Conservation (phyloP, 1,140 invertebrate genomes). For the Doryteuthis pealeii region DNA sequence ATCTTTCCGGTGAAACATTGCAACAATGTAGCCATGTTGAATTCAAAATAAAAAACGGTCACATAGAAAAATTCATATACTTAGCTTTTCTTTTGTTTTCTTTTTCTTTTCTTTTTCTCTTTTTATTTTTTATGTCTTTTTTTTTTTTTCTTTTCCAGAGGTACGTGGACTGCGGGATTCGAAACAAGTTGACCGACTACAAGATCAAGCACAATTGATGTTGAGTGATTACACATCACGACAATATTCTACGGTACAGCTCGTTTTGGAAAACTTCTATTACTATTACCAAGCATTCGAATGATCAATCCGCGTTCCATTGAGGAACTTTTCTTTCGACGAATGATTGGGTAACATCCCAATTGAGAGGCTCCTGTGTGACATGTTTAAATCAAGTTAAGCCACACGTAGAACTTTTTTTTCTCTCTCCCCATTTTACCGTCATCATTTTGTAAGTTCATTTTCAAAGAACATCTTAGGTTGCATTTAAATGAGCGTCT, state of each 20-base stretch:
- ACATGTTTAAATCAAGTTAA: constrained; percentile 74
- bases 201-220: constrained; percentile 97
- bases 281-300: constrained; percentile 83
- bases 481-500: too few relatives aligned
- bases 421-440: too few relatives aligned
- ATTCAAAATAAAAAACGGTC: too few relatives aligned
- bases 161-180: constrained; percentile 87
- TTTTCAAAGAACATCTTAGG: too few relatives aligned
- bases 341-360: constrained; percentile 95
- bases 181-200: constrained; percentile 90
- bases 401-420: too few relatives aligned
- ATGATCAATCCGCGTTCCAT: constrained; percentile 71
- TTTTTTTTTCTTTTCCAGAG: constrained; percentile 53
- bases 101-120: too few relatives aligned
- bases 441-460: too few relatives aligned
- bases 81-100: too few relatives aligned
- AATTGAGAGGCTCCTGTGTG: constrained; percentile 95
- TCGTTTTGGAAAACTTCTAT: constrained; percentile 83
- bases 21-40: too few relatives aligned
- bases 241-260: constrained; percentile 78
- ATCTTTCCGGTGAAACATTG: too few relatives aligned
- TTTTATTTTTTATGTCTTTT: too few relatives aligned
- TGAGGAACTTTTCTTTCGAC: constrained; percentile 88
- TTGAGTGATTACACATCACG: constrained; percentile 82
- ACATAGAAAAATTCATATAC: too few relatives aligned